Evolutionary conservation across 1,140 invertebrate species (phyloP).

Genomic region (Lordiphosa stackelbergi): DNA sequence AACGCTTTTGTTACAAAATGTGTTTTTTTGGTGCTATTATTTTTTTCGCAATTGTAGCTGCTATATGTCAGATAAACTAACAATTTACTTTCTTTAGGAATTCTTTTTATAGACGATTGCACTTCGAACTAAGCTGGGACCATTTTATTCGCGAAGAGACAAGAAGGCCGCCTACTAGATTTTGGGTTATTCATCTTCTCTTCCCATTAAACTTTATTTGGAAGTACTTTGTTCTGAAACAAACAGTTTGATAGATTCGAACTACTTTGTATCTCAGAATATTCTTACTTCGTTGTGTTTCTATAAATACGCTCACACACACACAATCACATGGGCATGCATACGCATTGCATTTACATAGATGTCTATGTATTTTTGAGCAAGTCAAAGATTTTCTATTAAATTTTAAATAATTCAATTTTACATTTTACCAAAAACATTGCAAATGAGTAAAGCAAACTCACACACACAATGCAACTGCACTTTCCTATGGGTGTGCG

Average conservation of each 20-base stretch:
- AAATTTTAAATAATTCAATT: constrained; percentile 75
- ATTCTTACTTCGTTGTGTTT: constrained; percentile 20
- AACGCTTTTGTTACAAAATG: too few species aligned
- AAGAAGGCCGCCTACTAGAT: too few species aligned
- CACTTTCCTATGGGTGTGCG: constrained; percentile 23
- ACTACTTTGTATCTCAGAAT: constrained; percentile 12
- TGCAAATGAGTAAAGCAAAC: constrained; percentile 73
- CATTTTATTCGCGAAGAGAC: too few species aligned
- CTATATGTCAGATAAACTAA: too few species aligned
- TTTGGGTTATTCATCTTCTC: too few species aligned
- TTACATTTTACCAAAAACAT: constrained; percentile 74
- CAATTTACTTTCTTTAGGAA: too few species aligned
- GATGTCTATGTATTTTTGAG: constrained; percentile 47
- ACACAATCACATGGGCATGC: constrained; percentile 8
- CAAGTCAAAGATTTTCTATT: constrained; percentile 75
- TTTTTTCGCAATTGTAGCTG: too few species aligned
- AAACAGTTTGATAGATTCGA: constrained; percentile 10
- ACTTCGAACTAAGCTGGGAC: too few species aligned
- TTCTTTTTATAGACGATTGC: too few species aligned
- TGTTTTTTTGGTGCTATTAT: too few species aligned
- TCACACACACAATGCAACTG: constrained; percentile 15
- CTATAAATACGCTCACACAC: constrained; percentile 25
- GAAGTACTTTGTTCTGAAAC: too few species aligned
- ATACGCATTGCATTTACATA: constrained; percentile 7
- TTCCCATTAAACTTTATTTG: too few species aligned